Conservation (phyloP, 2,113 vertebrate species). For the Cryptomyrus ogoouensis region DNA sequence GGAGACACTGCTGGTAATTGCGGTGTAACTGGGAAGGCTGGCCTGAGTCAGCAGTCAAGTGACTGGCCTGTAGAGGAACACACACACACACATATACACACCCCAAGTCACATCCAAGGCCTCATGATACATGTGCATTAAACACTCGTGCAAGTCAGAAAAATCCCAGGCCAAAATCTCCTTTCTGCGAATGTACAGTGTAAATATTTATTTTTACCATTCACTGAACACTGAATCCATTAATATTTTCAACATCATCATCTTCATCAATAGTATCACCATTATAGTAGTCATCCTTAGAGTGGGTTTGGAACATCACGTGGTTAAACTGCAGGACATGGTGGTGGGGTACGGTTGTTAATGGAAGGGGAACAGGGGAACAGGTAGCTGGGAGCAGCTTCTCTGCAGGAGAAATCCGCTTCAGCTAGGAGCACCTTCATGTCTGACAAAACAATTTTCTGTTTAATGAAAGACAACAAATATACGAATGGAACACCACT, state of each 20-base stretch:
- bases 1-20: background rate
- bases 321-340: background rate
- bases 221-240: conserved; percentile 22
- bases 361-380: background rate
- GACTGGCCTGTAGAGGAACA: background rate
- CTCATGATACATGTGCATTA: background rate
- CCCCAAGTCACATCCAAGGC: background rate
- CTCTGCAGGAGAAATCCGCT: background rate
- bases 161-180: background rate
- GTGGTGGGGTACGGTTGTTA: background rate
- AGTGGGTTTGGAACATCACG: background rate
- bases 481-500: background rate
- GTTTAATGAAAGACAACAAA: background rate
- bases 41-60: background rate
- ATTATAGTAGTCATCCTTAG: background rate
- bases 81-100: background rate
- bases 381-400: background rate
- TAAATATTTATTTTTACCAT: conserved; percentile 25
- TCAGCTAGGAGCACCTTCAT: background rate
- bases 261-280: background rate
- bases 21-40: background rate
- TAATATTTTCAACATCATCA: conserved; percentile 10
- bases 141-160: background rate
- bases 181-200: conserved; percentile 17
- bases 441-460: conserved; percentile 1